Conservation (phyloP, 2,797 vertebrate species). For the Chanos chanos region DNA sequence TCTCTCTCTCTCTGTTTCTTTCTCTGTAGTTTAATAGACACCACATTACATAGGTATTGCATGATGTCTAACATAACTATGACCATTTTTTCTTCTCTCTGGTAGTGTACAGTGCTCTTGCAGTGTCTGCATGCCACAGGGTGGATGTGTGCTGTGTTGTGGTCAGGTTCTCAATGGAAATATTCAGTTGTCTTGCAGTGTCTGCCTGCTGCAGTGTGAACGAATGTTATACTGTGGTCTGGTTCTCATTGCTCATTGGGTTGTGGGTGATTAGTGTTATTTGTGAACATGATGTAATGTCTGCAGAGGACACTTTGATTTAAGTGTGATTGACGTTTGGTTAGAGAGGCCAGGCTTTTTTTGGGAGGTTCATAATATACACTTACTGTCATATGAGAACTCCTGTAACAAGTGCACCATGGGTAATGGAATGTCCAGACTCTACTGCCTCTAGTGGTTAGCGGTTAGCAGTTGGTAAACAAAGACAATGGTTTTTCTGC, state of each 20-base stretch:
- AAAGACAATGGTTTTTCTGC: constrained; percentile 40
- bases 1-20: too few species aligned
- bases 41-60: too few species aligned
- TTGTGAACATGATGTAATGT: constrained; percentile 10
- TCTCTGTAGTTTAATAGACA: too few species aligned
- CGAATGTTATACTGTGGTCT: too few species aligned
- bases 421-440: constrained; percentile 15
- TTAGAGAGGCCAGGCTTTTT: constrained; percentile 17
- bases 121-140: too few species aligned
- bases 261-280: neutral
- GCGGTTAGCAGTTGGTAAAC: constrained; percentile 36
- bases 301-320: neutral
- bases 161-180: too few species aligned
- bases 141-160: too few species aligned
- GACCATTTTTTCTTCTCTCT: too few species aligned
- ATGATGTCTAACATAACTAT: too few species aligned
- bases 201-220: too few species aligned
- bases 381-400: constrained; percentile 4
- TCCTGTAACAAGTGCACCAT: constrained; percentile 40
- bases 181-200: too few species aligned
- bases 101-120: too few species aligned
- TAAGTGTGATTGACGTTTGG: neutral
- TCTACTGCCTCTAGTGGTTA: constrained; percentile 53
- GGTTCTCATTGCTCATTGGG: constrained; percentile 7
- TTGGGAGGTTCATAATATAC: constrained; percentile 14